phyloP scores from a whole-genome alignment of 2,797 vertebrate genomes.

The Pempheris klunzingeri region DNA sequence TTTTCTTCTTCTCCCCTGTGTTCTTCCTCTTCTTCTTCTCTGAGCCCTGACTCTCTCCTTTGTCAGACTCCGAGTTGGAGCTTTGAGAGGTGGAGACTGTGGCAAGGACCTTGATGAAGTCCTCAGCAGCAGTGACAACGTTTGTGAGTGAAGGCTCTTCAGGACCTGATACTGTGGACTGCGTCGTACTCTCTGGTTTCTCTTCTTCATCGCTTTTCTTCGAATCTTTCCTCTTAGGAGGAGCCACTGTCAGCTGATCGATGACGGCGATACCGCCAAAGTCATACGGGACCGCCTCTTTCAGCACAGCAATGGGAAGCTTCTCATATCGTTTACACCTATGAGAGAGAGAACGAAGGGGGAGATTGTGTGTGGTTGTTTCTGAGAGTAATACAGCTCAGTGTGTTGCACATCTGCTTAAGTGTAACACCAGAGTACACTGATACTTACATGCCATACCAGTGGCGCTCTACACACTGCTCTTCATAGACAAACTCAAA shows the following conservation, averaged over 20 bases:
- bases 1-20: conserved; percentile 81
- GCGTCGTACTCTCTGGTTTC: conserved; percentile 60
- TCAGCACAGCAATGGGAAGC: conserved; percentile 87
- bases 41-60: conserved; percentile 76
- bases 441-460: conserved; percentile 93
- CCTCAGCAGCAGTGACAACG: conserved; percentile 81
- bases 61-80: conserved; percentile 74
- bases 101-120: conserved; percentile 87
- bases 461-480: conserved; percentile 90
- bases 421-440: neutral
- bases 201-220: conserved; percentile 55
- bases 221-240: conserved; percentile 58
- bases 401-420: conserved; percentile 39
- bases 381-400: conserved; percentile 15
- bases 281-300: conserved; percentile 89
- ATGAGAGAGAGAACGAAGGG: neutral
- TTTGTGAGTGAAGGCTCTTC: conserved; percentile 83
- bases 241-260: conserved; percentile 81
- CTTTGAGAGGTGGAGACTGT: conserved; percentile 88
- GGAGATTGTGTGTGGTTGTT: conserved; percentile 4
- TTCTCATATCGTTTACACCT: conserved; percentile 92
- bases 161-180: conserved; percentile 50
- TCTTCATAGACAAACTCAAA: conserved; percentile 90
- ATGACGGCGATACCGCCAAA: conserved; percentile 89
- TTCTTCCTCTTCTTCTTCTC: conserved; percentile 85